These are phyloP conservation scores for honey bee (Apis mellifera) DNA, from an alignment of 1,140 invertebrate species.

Conservation along the genomic window DNA sequence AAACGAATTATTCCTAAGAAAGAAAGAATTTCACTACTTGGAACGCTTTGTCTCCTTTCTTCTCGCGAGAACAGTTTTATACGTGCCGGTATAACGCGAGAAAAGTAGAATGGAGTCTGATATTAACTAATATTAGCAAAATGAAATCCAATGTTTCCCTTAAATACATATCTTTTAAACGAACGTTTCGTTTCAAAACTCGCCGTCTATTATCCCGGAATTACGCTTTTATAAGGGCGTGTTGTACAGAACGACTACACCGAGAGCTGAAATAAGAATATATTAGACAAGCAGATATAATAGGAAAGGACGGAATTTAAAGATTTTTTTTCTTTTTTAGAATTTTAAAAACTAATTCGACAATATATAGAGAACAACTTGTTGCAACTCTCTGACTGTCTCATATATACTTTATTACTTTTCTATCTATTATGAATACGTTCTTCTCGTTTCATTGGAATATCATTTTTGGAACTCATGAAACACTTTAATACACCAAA, in stretches of 20 bases:
- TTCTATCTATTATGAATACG: background rate
- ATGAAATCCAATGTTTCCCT: background rate
- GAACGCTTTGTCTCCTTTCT: background rate
- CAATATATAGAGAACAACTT: slow-evolving; percentile 10
- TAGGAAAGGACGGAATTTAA: too few relatives aligned
- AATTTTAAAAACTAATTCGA: slow-evolving; percentile 5
- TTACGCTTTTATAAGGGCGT: background rate
- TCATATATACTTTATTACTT: too few relatives aligned
- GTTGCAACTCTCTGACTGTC: slow-evolving; percentile 12
- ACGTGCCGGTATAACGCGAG: too few relatives aligned
- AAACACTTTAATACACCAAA: too few relatives aligned
- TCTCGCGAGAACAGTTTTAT: too few relatives aligned
- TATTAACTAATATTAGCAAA: background rate
- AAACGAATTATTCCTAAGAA: slow-evolving; percentile 12
- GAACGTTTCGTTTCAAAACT: background rate
- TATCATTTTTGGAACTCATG: background rate
- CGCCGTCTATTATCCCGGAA: background rate
- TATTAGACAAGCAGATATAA: too few relatives aligned
- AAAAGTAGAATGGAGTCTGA: background rate
- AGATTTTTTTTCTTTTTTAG: too few relatives aligned
- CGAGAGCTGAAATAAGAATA: too few relatives aligned
- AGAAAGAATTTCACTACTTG: background rate
- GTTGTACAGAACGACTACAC: too few relatives aligned
- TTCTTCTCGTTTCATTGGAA: background rate
- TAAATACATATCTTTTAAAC: background rate